Percentiles rank a stretch among this genome's conserved stretches.
These are phyloP conservation scores for Xylocampa areola DNA, from an alignment of 2,888 invertebrate genomes.

Conservation along the genomic window DNA sequence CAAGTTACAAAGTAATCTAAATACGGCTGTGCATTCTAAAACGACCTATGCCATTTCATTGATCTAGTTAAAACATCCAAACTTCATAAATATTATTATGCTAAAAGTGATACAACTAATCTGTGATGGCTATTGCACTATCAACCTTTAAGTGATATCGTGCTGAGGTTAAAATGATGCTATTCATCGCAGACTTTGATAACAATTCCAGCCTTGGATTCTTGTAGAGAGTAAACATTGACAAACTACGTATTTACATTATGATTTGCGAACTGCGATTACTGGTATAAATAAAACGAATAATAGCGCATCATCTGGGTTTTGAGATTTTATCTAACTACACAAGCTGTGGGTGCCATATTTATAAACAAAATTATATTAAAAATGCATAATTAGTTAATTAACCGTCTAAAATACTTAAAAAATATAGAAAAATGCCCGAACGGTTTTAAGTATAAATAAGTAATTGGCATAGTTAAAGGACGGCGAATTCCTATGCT, in stretches of 20 bases:
- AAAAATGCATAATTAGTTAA: too few relatives aligned
- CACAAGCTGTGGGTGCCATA: too few relatives aligned
- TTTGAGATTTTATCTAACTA: too few relatives aligned
- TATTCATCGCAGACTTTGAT: not conserved
- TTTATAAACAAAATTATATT: too few relatives aligned
- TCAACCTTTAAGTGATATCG: constrained; percentile 15
- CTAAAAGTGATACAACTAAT: constrained; percentile 4
- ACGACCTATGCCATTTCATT: constrained; percentile 5
- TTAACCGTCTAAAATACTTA: too few relatives aligned
- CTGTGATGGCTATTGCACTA: constrained; percentile 15
- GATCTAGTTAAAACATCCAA: not conserved
- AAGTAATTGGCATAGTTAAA: too few relatives aligned
- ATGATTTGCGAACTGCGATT: constrained; percentile 23
- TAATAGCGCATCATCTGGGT: too few relatives aligned
- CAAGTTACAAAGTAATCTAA: too few relatives aligned
- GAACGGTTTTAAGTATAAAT: too few relatives aligned
- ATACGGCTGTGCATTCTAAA: not conserved
- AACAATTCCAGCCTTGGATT: constrained; percentile 24
- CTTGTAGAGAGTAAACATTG: constrained; percentile 13
- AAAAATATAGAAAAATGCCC: too few relatives aligned
- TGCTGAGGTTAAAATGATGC: constrained; percentile 5
- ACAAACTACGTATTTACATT: constrained; percentile 10
- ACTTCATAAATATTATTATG: not conserved
- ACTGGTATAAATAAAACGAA: too few relatives aligned
- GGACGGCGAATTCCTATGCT: too few relatives aligned